Base-by-base conservation (phyloP, 37 sponge, comb jelly and placozoan species). In the Lycopodina hypogea region DNA sequence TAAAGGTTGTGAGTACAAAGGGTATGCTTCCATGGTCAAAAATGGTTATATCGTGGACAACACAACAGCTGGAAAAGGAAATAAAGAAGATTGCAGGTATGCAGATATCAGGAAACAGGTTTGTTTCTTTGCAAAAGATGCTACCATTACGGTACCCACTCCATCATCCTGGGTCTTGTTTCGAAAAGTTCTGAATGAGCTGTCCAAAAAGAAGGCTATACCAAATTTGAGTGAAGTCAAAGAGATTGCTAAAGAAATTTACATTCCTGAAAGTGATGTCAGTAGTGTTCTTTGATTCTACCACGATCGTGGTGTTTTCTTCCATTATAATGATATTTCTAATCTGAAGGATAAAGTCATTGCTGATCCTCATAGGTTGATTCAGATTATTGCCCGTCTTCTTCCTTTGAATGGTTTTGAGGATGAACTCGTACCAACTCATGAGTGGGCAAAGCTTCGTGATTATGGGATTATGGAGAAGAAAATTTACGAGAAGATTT, bases 281-380 rank as follows among this genome's bases (percentile, higher is more conserved):
- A 30, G 52, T 39, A 76, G 70, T 77, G 88, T 78, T 30, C 81
- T 87, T 21, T 24, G 60, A 30, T 87, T 81, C 51, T 87, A 81
- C 52, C 88, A 87, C 76, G 82, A 87, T 18, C 78, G 81, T 1
- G 88, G 77, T 40, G 82, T 77, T 1, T 71, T 87, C 28, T 45
- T 87, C 2, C 71, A 78, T 67, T 87, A 82, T 52, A 12, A 22
- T 34, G 12, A 87, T 1, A 59, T 87, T 18, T 22, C 32, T 0
- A 76, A 53, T 3, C 24, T 87, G 19, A 38, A 68, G 14, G 21
- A 56, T 36, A 33, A 19, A 33, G 77, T 87, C 14, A 71, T 87
- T 32, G 35, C 69, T 63, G 62, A 78, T 1, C 88, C 88, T 19
- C 69, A 78, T 42, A 82, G 82, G 82, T 67, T 87, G 1, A 38